A percentile compares a stretch with the other conserved stretches of the same genome.
phyloP scores from a whole-genome alignment of 2,888 invertebrate species.

The Drosophila sordidula region DNA sequence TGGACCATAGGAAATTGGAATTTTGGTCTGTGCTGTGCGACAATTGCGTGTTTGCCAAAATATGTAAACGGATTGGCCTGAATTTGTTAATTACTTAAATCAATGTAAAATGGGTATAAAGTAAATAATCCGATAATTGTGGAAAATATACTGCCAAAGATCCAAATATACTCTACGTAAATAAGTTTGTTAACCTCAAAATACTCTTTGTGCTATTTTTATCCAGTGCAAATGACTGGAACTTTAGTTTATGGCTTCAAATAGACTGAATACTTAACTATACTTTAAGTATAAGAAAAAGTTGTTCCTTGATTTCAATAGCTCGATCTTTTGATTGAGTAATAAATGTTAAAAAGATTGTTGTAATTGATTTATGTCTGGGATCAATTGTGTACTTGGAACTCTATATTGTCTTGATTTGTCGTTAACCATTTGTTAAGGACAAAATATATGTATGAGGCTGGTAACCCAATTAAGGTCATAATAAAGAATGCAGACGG shows the following conservation, averaged over 20 bases:
- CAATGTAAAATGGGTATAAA: conserved; percentile 7
- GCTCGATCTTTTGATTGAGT: neutral
- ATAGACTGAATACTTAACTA: too few species aligned
- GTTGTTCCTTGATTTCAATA: too few species aligned
- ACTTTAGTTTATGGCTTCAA: neutral
- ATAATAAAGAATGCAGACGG: conserved; percentile 5
- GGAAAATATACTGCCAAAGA: neutral
- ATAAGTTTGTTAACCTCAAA: conserved; percentile 22
- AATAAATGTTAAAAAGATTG: neutral
- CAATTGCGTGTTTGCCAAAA: conserved; percentile 17
- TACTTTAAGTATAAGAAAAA: too few species aligned
- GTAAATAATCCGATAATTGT: conserved; percentile 3
- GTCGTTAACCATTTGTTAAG: neutral
- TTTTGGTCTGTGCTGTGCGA: conserved; percentile 7
- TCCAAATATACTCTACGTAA: neutral
- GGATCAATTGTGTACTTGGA: conserved; percentile 11
- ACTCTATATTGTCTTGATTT: neutral
- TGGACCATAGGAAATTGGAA: conserved; percentile 25
- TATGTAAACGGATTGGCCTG: conserved; percentile 18
- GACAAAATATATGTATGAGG: conserved; percentile 1
- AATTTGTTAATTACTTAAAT: conserved; percentile 10
- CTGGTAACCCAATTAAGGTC: conserved; percentile 40
- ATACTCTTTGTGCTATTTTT: neutral
- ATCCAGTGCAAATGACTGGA: neutral
- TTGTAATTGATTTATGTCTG: conserved; percentile 28